These are phyloP conservation scores for Anguilla obscura DNA, from an alignment of 2,797 vertebrate species.

Conservation along the genomic window DNA sequence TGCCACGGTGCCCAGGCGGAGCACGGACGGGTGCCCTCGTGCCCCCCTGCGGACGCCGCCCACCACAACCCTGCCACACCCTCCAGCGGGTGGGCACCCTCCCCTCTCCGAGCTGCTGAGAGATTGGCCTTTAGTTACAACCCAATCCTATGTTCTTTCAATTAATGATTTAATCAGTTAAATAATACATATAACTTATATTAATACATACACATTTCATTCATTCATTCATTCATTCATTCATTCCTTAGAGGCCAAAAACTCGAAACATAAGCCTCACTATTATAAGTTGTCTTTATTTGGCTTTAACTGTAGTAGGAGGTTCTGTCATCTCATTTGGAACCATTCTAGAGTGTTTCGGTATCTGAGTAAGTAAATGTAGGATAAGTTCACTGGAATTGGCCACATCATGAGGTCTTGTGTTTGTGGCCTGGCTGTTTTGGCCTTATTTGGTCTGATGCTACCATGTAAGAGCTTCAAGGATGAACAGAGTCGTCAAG, in stretches of 20 bases:
- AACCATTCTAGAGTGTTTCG: neutral
- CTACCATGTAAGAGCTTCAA: neutral
- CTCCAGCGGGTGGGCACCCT: conserved; percentile 79
- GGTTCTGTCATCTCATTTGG: neutral
- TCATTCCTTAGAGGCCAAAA: neutral
- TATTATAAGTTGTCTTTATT: neutral
- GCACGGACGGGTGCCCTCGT: conserved; percentile 71
- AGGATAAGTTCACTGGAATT: neutral
- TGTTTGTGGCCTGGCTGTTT: neutral
- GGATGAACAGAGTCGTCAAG: neutral
- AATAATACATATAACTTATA: too few relatives aligned
- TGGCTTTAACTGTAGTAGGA: neutral
- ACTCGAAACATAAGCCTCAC: neutral
- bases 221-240: too few relatives aligned
- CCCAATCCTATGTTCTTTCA: neutral
- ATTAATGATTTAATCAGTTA: neutral
- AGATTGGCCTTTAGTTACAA: neutral
- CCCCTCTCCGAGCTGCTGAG: neutral
- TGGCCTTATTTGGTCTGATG: neutral
- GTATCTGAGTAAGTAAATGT: neutral
- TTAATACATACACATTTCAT: too few relatives aligned
- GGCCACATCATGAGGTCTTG: neutral
- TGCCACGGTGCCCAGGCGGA: conserved; percentile 81
- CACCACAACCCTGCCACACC: conserved; percentile 76
- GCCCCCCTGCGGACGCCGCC: conserved; percentile 68